These are phyloP conservation scores for Phyllostomus hastatus DNA, from an alignment of 2,113 vertebrate genomes.

Conservation along the genomic window DNA sequence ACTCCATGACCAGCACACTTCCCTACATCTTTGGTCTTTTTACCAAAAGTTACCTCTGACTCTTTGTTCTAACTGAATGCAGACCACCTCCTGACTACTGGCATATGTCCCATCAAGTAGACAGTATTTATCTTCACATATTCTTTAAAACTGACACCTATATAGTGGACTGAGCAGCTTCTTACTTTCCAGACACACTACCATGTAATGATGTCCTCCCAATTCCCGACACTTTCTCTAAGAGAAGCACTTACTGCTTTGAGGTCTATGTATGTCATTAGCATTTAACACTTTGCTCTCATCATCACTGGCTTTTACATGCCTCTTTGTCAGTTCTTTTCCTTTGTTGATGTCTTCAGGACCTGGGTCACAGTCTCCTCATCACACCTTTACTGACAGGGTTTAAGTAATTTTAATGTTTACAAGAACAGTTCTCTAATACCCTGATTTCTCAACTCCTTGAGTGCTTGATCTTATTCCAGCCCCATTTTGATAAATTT, in stretches of 20 bases:
- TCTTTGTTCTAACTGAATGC: background rate
- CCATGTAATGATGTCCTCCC: background rate
- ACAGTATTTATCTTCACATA: background rate
- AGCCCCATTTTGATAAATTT: background rate
- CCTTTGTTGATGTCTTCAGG: background rate
- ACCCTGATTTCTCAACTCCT: background rate
- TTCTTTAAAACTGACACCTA: background rate
- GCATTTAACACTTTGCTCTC: background rate
- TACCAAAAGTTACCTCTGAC: background rate
- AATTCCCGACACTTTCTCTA: no score
- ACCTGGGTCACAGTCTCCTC: background rate
- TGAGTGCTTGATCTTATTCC: background rate
- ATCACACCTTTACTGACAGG: background rate
- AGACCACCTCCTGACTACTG: background rate
- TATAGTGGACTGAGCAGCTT: background rate
- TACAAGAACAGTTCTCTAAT: background rate
- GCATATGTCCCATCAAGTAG: background rate
- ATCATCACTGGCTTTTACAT: background rate
- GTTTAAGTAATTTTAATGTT: slow-evolving; percentile 34
- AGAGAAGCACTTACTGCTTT: no score
- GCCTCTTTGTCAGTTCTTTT: background rate
- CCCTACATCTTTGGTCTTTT: background rate
- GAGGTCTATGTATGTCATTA: background rate
- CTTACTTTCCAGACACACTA: background rate
- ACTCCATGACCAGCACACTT: background rate